These are phyloP conservation scores for Phrynocephalus vlangalii DNA, from an alignment of 2,797 vertebrate species.

Conservation along the genomic window DNA sequence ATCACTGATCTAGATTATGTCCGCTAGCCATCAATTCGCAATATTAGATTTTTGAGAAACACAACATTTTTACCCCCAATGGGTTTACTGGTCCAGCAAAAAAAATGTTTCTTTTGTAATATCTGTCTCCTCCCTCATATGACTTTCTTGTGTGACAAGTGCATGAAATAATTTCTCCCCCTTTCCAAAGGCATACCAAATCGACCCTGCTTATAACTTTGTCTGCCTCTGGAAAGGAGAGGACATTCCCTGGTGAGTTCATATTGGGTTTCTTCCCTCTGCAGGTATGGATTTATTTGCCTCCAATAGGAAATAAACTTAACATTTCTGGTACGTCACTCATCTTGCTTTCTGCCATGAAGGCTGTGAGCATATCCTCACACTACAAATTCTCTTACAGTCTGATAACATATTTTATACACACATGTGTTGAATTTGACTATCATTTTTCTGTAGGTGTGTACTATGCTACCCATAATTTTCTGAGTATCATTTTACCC, in stretches of 20 bases:
- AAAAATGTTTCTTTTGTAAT: background rate
- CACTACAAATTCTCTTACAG: background rate
- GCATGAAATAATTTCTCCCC: background rate
- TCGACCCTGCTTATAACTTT: background rate
- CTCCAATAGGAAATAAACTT: background rate
- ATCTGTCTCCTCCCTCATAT: background rate
- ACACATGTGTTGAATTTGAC: background rate
- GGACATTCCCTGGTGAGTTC: background rate
- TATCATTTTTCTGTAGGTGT: background rate
- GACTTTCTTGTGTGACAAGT: background rate
- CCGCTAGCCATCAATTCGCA: too few relatives aligned
- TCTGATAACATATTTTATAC: background rate
- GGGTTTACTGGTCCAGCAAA: too few relatives aligned
- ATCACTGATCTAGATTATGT: too few relatives aligned
- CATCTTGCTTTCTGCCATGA: background rate
- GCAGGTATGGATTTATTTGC: background rate
- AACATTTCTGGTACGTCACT: background rate
- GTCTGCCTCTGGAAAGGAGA: background rate
- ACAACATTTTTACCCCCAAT: too few relatives aligned
- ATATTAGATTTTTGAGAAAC: too few relatives aligned
- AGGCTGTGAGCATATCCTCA: background rate
- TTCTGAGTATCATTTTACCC: background rate
- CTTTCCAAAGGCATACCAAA: background rate
- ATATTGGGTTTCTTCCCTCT: background rate
- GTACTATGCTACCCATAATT: background rate